Conservation (phyloP, 2,797 vertebrate genomes). For the Cheirogaleus major region DNA sequence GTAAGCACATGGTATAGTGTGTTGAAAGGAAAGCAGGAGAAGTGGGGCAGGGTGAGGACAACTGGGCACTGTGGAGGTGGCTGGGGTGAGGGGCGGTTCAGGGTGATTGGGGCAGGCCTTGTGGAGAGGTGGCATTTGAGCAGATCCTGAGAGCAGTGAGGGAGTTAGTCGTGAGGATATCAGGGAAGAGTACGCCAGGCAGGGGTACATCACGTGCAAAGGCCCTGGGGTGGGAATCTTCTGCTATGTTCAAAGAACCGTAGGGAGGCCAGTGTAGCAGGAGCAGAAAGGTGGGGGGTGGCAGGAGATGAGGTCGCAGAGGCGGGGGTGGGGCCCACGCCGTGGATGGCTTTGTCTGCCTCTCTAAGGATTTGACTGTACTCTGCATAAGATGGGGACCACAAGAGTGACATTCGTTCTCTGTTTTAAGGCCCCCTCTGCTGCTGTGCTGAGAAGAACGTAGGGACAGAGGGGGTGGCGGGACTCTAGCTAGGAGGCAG, state of each 20-base stretch:
- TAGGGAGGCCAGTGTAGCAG: background rate
- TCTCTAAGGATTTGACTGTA: background rate
- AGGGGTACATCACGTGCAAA: background rate
- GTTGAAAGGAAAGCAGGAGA: background rate
- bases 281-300: background rate
- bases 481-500: background rate
- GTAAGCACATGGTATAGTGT: too few relatives aligned
- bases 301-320: background rate
- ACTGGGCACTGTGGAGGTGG: background rate
- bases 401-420: background rate
- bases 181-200: background rate
- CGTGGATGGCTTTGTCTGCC: background rate
- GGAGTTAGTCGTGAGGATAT: too few relatives aligned
- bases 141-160: background rate
- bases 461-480: background rate
- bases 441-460: background rate
- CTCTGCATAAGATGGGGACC: background rate
- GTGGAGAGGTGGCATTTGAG: background rate
- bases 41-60: background rate
- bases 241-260: background rate
- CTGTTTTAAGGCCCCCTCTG: background rate
- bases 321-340: rapidly evolving
- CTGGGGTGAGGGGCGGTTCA: background rate
- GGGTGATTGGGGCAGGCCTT: background rate
- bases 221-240: background rate